Conservation (phyloP, 2,113 vertebrate genomes). For the Peucedramus taeniatus region DNA sequence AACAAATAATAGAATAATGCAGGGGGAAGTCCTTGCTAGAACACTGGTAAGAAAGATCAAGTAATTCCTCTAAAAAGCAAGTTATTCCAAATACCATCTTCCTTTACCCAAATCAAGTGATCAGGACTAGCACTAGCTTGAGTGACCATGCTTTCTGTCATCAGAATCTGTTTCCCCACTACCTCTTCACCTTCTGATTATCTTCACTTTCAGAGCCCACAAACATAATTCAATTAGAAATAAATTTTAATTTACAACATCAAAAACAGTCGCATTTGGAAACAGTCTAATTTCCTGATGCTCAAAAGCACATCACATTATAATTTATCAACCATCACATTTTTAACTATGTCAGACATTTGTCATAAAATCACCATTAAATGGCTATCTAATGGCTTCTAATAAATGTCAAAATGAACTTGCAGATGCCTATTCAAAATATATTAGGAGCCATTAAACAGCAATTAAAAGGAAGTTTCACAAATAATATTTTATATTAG, state of each 20-base stretch:
- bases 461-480: slow-evolving; percentile 57
- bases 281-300: slow-evolving; percentile 13
- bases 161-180: background rate
- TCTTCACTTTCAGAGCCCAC: background rate
- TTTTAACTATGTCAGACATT: slow-evolving; percentile 54
- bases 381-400: slow-evolving; percentile 44
- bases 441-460: slow-evolving; percentile 58
- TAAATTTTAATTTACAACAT: slow-evolving; percentile 36
- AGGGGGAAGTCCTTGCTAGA: background rate
- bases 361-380: slow-evolving; percentile 56
- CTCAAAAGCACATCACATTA: slow-evolving; percentile 17
- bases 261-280: slow-evolving; percentile 22
- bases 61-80: background rate
- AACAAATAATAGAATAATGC: background rate
- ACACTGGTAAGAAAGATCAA: background rate
- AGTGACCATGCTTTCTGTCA: background rate
- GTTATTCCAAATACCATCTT: background rate
- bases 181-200: background rate
- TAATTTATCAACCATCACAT: slow-evolving; percentile 52
- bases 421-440: slow-evolving; percentile 42
- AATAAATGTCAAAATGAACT: slow-evolving; percentile 63
- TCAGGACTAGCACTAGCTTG: background rate
- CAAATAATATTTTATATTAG: slow-evolving; percentile 42
- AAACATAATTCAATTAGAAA: background rate
- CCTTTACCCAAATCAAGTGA: background rate